Percentiles rank a stretch among this genome's conserved stretches.
Evolutionary conservation across 53 echinoderm and acorn worm genomes (phyloP).

Genomic region (Mesocentrotus franciscanus): DNA sequence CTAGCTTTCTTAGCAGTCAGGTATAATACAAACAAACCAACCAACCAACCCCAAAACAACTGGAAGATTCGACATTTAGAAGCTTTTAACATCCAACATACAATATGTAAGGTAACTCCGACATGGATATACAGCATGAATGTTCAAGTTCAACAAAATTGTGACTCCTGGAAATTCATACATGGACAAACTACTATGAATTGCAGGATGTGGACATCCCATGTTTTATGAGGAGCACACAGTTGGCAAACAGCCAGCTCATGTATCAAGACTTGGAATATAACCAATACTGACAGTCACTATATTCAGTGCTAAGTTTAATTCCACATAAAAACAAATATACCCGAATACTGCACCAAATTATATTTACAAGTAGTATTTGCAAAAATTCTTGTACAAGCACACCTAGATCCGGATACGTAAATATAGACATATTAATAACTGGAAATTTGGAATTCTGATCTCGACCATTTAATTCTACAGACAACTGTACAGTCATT

Average conservation of each 20-base stretch:
- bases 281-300: not conserved
- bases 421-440: not conserved
- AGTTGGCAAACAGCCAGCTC: not conserved
- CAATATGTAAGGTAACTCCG: too few relatives aligned
- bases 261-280: not conserved
- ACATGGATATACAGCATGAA: too few relatives aligned
- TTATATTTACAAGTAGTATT: not conserved
- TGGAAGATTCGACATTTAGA: too few relatives aligned
- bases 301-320: not conserved
- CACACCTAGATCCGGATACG: not conserved
- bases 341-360: slow-evolving; percentile 1
- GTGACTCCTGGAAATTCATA: too few relatives aligned
- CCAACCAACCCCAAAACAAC: too few relatives aligned
- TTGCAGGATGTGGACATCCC: too few relatives aligned
- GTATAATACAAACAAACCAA: too few relatives aligned
- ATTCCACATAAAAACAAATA: not conserved
- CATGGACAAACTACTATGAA: too few relatives aligned
- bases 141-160: too few relatives aligned
- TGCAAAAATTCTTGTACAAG: slow-evolving; percentile 35
- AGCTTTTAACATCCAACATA: too few relatives aligned
- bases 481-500: not conserved
- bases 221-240: not conserved
- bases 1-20: too few relatives aligned
- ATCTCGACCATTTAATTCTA: not conserved
- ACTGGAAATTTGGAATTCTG: not conserved